Base-by-base conservation (phyloP, 2,113 vertebrate species). In the Typhlomys cinereus region DNA sequence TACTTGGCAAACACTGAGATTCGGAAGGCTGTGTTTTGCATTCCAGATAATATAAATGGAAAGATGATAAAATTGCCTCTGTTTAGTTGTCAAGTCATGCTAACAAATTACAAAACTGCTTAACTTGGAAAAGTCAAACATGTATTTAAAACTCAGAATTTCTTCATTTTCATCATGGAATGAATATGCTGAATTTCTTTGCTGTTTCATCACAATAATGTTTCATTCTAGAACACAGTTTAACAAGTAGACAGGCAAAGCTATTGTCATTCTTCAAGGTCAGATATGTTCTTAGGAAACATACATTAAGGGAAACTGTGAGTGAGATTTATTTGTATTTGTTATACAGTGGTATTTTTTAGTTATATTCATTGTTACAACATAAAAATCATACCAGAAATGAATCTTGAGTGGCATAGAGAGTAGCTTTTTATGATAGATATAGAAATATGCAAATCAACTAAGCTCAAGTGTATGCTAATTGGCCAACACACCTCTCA, bases 361-460 rank as follows among this genome's bases (percentile, higher is more conserved):
- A 88, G 82, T 80, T 89, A 69, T 81, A 90, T 73, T 39, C 23
- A 90, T 78, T 29, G 6, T 25, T 59, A 73, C 36, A 88, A 80
- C 36, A 67, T 52, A 93, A 84, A n/a, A 91, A 79, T 69, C 18
- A 90, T 70, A 73, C 34, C 61, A 75, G 70, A 62, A 75, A 71
- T 36, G 81, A 66, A 44, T 27, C 78, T 92, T 91, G n/a, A 89
- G 39, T 94, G 86, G 29, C 73, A 93, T 20, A 93, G n/a, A 85
- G 93, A 85, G 44, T 86, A 64, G 64, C 61, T 88, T 92, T 84
- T 92, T 74, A 86, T 92, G 86, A 91, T 52, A 91, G 67, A 94
- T 81, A 92, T 25, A 92, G 89, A 95, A 91, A 96, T 93, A 94
- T 94, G 76, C 80, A 96, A 96, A 95, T 93, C 27, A 94, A 21